A percentile compares a stretch with the other conserved stretches of the same genome.
Conservation (phyloP, 2,113 vertebrate genomes). For the Egretta garzetta region DNA sequence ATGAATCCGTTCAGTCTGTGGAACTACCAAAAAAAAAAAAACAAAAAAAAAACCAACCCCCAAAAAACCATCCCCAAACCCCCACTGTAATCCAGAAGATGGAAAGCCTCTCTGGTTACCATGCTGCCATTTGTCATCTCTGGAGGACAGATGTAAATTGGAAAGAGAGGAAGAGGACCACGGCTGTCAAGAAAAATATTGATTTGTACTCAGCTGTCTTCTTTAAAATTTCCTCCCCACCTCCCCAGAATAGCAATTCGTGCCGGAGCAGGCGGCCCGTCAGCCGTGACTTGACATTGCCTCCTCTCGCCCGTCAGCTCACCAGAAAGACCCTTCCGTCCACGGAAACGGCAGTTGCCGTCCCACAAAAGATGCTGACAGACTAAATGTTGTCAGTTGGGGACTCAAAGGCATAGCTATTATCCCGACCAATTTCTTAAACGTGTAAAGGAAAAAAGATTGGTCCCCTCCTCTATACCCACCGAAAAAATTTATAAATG, state of each 20-base stretch:
- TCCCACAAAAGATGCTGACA: background rate
- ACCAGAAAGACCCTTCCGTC: background rate
- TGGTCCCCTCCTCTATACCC: background rate
- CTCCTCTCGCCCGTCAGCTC: background rate
- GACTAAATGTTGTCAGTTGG: background rate
- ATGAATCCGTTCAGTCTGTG: background rate
- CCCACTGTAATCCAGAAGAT: background rate
- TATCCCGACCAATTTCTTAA: fast-evolving
- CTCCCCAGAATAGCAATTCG: background rate
- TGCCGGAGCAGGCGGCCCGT: background rate
- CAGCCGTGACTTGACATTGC: background rate
- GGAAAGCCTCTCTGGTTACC: background rate
- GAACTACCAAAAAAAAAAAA: background rate
- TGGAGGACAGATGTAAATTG: background rate
- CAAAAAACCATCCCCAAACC: background rate
- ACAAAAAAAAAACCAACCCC: background rate
- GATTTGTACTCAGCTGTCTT: background rate
- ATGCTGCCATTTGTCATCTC: background rate
- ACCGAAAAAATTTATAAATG: background rate
- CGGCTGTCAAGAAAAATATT: background rate
- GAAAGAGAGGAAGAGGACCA: background rate
- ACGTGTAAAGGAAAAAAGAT: fast-evolving
- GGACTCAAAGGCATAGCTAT: background rate
- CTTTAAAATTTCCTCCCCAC: background rate
- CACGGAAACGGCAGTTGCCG: fast-evolving